A percentile compares a stretch with the other conserved stretches of the same genome.
Conservation (phyloP, 2,113 vertebrate genomes). For the Mus spicilegus region DNA sequence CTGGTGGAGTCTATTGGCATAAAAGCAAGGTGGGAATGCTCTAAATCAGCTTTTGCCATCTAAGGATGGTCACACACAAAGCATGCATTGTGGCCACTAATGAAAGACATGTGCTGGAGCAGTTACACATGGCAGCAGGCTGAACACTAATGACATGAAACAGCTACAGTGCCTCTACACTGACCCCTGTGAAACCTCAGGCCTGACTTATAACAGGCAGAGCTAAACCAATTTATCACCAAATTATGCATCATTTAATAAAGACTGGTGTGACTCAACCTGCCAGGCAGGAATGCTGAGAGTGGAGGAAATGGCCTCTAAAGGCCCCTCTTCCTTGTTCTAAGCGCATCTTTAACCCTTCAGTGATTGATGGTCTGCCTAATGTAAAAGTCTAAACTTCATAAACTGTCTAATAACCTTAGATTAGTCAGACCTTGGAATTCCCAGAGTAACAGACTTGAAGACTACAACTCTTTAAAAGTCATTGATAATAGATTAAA, state of each 20-base stretch:
- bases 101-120: conserved; percentile 82
- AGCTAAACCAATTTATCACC: conserved; percentile 85
- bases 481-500: conserved; percentile 18
- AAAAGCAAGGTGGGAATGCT: conserved; percentile 81
- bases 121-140: conserved; percentile 76
- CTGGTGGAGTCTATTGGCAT: conserved; percentile 75
- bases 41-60: conserved; percentile 77
- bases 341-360: conserved; percentile 77
- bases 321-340: conserved; percentile 16
- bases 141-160: conserved; percentile 83
- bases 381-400: conserved; percentile 64
- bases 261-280: conserved; percentile 80
- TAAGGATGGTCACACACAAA: conserved; percentile 75
- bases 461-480: conserved; percentile 36
- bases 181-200: conserved; percentile 80
- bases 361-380: background rate
- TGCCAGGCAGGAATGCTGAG: conserved; percentile 60
- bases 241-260: conserved; percentile 84
- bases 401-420: conserved; percentile 57
- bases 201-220: conserved; percentile 78
- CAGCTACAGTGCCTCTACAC: conserved; percentile 68
- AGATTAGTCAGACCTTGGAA: conserved; percentile 24
- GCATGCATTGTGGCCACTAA: conserved; percentile 80
- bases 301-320: conserved; percentile 65
- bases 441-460: background rate